These are phyloP conservation scores for Rhinopithecus roxellana DNA, from an alignment of 2,113 vertebrate species.

Conservation along the genomic window DNA sequence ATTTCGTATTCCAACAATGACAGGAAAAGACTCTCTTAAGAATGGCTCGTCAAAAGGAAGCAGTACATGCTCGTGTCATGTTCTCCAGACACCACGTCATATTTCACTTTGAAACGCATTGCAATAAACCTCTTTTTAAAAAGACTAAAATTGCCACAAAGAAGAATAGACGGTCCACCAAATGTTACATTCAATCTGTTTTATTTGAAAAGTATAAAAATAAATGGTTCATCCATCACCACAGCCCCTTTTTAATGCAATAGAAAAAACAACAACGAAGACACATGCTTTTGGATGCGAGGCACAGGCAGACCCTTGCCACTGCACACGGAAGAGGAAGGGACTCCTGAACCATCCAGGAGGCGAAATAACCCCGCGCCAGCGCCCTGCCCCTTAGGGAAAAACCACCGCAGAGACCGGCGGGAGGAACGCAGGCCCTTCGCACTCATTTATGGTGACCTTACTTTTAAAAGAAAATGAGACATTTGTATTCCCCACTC, in stretches of 20 bases:
- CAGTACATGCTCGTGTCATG: background rate
- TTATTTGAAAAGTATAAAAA: background rate
- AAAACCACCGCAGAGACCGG: fast-evolving
- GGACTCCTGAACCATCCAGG: fast-evolving
- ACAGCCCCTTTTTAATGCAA: background rate
- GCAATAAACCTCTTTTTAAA: background rate
- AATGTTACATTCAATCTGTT: background rate
- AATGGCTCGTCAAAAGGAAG: background rate
- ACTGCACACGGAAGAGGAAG: fast-evolving
- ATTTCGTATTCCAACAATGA: background rate
- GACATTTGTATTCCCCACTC: fast-evolving
- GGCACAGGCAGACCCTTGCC: background rate
- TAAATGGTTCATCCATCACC: background rate
- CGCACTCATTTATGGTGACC: too few relatives aligned
- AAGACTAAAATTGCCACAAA: background rate
- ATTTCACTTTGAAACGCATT: background rate
- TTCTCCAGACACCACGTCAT: background rate
- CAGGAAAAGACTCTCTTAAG: background rate
- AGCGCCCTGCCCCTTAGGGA: too few relatives aligned
- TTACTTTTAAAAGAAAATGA: background rate
- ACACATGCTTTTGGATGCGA: background rate
- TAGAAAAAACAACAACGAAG: background rate
- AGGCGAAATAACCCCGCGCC: too few relatives aligned
- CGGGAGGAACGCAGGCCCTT: too few relatives aligned
- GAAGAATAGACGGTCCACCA: background rate